Percentiles rank a stretch among this genome's conserved stretches.
These are phyloP conservation scores for Vultur gryphus DNA, from an alignment of 2,797 vertebrate species.

Conservation along the genomic window DNA sequence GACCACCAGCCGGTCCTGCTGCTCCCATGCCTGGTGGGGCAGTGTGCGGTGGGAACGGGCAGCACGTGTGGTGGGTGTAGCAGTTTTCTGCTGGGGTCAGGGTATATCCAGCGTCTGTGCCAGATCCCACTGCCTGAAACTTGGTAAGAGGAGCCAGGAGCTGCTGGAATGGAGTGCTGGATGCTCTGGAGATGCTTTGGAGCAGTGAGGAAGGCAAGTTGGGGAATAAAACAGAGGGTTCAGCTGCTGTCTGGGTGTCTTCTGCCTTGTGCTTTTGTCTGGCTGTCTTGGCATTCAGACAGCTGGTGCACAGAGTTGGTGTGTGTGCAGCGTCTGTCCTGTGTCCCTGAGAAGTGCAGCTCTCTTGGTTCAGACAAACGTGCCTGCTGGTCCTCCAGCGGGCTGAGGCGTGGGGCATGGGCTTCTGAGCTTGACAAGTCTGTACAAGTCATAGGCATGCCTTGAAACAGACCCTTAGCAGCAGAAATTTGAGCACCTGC, in stretches of 20 bases:
- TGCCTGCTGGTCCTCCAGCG: neutral
- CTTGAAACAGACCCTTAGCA: neutral
- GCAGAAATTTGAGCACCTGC: neutral
- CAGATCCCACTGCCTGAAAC: neutral
- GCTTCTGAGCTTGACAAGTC: neutral
- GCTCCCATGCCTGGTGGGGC: too few relatives aligned
- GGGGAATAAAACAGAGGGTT: neutral
- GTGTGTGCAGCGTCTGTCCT: rapidly evolving
- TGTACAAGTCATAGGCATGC: neutral
- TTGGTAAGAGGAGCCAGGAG: too few relatives aligned
- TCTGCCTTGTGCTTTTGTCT: neutral
- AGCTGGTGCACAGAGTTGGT: neutral
- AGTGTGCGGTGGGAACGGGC: neutral
- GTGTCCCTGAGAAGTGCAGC: neutral
- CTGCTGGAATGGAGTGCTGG: neutral
- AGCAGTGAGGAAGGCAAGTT: neutral
- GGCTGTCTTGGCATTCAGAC: neutral
- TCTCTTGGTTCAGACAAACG: neutral
- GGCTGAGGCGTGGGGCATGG: rapidly evolving
- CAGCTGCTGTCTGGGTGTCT: neutral
- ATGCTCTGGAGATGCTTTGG: neutral
- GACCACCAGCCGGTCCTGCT: neutral
- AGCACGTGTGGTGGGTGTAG: rapidly evolving
- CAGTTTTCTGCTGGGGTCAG: neutral
- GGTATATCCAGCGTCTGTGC: neutral